Evolutionary conservation across 2,113 vertebrate genomes (phyloP), one percentile per base, ranked within the genome.

Genomic region (Notothenia rossii): DNA sequence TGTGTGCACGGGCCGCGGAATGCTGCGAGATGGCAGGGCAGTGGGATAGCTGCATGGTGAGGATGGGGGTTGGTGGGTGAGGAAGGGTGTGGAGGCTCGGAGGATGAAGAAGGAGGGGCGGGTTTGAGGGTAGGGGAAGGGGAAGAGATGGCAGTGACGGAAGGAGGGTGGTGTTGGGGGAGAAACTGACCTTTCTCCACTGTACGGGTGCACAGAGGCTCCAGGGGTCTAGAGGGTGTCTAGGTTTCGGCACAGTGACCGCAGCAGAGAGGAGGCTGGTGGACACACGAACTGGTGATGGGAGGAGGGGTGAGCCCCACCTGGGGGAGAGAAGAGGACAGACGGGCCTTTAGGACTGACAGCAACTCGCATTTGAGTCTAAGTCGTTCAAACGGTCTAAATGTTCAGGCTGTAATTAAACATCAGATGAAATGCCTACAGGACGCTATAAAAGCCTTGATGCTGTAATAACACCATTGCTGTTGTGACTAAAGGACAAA

Each of bases 161-260:
- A 85, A 79, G 81, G 79, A 82, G 89, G 87, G 85, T 58, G 84
- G 87, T 72, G 81, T 45, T 85, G 86, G 78, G 69, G 55, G 12
- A 10, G 9, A 22, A 81, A 82, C 25, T 78, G 88, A 88, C 86
- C 77, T 83, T 71, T 76, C 79, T 76, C 22, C 70, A 76, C 91
- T 88, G 88, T 90, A 90, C 14, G 68, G 89, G 75, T 76, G 82
- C 85, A 91, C 65, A 79, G 90, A 95, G 95, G 95, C 93, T 95
- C 95, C 95, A 92, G 94, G 91, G 95, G 95, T 95, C 92, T 95
- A 93, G 86, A 94, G 84, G 95, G 94, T 96, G 94, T 92, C 92
- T 84, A 92, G 95, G 95, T 95, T 91, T 88, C 84, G 46, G 77
- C 79, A 75, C 71, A 79, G 85, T 87, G 88, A 89, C 88, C 78